These are phyloP conservation scores for Drosophila tani DNA, from an alignment of 1,140 invertebrate genomes.

Conservation along the genomic window DNA sequence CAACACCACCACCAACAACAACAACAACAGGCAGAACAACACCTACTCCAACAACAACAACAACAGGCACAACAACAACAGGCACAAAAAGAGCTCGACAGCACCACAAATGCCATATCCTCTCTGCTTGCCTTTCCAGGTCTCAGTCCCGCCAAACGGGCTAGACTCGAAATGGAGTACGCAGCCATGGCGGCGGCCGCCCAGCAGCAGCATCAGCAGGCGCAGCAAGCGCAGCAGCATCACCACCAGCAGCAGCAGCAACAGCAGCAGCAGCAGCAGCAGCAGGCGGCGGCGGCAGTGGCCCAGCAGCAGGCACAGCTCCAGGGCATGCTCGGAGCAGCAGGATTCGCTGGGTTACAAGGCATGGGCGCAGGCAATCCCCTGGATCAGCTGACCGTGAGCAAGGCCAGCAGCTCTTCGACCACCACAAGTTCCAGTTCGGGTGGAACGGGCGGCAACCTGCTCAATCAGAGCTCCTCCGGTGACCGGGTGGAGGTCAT, in stretches of 20 bases:
- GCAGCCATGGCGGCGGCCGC: conserved; percentile 83
- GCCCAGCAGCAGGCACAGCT: conserved; percentile 52
- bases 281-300: conserved; percentile 22
- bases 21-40: conserved; percentile 72
- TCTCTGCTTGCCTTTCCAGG: conserved; percentile 90
- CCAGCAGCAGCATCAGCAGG: conserved; percentile 75
- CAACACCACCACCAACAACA: conserved; percentile 52
- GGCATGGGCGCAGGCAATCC: conserved; percentile 38
- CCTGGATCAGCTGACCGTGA: conserved; percentile 62
- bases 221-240: conserved; percentile 42
- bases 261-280: conserved; percentile 44
- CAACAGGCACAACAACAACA: conserved; percentile 68
- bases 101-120: conserved; percentile 82
- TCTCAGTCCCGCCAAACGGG: conserved; percentile 86
- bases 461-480: conserved; percentile 51
- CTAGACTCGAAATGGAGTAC: conserved; percentile 87
- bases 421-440: conserved; percentile 28
- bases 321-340: conserved; percentile 68
- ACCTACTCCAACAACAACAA: conserved; percentile 59
- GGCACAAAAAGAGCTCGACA: conserved; percentile 76
- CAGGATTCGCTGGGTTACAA: conserved; percentile 37
- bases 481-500: conserved; percentile 91
- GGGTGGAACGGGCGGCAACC: conserved; percentile 16
- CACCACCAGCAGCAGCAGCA: conserved; percentile 45
- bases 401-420: conserved; percentile 45